Evolutionary conservation across 2,888 invertebrate species (phyloP).

Genomic region (Kuschelorhynchus macadamiae): DNA sequence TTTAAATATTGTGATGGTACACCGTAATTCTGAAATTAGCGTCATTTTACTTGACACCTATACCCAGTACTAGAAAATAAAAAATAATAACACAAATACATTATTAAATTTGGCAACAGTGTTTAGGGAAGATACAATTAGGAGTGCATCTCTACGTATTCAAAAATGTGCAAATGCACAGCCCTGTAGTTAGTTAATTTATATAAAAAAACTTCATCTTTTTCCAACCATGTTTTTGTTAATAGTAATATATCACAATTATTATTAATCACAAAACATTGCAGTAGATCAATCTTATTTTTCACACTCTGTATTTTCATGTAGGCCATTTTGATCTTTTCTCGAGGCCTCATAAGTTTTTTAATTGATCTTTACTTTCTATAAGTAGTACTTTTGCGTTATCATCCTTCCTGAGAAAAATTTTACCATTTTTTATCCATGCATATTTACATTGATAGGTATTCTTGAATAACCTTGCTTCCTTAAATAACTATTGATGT

Average conservation of each 20-base stretch:
- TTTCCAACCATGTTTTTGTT: background rate
- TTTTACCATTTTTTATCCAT: background rate
- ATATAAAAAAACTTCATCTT: background rate
- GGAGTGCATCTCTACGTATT: too few relatives aligned
- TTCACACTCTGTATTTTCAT: slow-evolving; percentile 8
- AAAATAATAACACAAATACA: too few relatives aligned
- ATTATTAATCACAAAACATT: slow-evolving; percentile 2
- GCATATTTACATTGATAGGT: background rate
- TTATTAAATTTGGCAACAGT: too few relatives aligned
- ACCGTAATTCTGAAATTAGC: too few relatives aligned
- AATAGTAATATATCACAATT: background rate
- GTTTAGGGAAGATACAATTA: too few relatives aligned
- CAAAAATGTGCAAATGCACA: too few relatives aligned
- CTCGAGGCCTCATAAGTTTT: background rate
- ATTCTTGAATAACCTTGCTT: background rate
- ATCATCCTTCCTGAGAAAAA: slow-evolving; percentile 1
- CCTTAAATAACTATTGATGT: background rate
- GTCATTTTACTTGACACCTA: too few relatives aligned
- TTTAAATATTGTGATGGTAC: too few relatives aligned
- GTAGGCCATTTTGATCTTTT: background rate
- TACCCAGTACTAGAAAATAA: too few relatives aligned
- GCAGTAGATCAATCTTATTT: slow-evolving; percentile 5
- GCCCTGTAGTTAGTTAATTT: slow-evolving; percentile 20
- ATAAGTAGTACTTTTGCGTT: background rate
- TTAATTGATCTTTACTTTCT: background rate